Percentiles rank a stretch among this genome's conserved stretches.
phyloP scores from a whole-genome alignment of 2,113 vertebrate genomes.

The Theropithecus gelada region DNA sequence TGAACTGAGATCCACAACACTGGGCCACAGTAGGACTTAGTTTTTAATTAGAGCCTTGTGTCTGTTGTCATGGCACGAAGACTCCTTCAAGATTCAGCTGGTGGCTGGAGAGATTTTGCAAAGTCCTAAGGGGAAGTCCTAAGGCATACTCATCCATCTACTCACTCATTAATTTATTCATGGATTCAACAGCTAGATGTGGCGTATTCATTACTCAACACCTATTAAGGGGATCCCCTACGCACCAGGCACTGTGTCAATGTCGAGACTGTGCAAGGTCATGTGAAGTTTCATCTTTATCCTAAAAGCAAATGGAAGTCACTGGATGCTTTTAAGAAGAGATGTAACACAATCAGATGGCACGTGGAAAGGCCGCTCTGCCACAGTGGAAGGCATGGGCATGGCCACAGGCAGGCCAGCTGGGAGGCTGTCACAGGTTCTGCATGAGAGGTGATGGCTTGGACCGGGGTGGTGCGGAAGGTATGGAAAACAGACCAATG shows the following conservation, averaged over 20 bases:
- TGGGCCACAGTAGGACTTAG: neutral
- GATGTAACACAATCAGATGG: neutral
- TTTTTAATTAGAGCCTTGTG: neutral
- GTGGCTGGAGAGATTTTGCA: neutral
- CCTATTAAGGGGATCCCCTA: neutral
- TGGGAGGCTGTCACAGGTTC: neutral
- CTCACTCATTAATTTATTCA: neutral
- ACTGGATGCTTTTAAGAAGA: neutral
- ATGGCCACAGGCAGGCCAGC: neutral
- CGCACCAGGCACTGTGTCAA: neutral
- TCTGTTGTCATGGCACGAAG: neutral
- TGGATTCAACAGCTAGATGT: neutral
- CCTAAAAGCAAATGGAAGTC: neutral
- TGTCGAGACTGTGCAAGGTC: neutral
- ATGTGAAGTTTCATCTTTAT: neutral
- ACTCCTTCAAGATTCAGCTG: neutral
- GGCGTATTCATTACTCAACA: neutral
- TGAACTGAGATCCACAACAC: neutral
- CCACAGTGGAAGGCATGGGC: accelerated
- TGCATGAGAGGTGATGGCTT: neutral
- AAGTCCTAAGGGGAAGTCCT: neutral
- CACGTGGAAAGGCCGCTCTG: neutral
- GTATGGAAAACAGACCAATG: neutral
- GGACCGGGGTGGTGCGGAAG: neutral
- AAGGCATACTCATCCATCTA: neutral